Base-by-base conservation (phyloP, 2,113 vertebrate species). In the Xiphias gladius region DNA sequence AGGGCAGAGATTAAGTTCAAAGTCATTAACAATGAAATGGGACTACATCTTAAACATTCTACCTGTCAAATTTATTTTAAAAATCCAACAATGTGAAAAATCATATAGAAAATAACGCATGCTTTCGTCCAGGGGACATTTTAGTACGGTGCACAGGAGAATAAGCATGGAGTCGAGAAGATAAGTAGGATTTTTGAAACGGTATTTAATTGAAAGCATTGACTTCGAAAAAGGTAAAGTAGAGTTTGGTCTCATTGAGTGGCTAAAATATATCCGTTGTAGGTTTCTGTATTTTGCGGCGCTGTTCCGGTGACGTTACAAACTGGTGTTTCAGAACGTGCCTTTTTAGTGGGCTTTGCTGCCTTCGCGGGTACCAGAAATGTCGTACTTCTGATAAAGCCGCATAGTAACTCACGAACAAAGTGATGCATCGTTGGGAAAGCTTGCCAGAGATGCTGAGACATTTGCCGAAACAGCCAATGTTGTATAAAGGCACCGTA, bases 141-240 rank as follows among this genome's bases (percentile, higher is more conserved):
- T 92, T 86, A 80, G 7, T 41, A 1, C 0, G 89, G 16, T 75
- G 80, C 85, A 86, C 92, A 68, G 0, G 1, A 0, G 0, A 1
- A 26, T 4, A 7, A 69, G 57, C 50, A 62, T 82, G 79, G 65
- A 62, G 46, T 16, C 8, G 2, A 7, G 46, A 1, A 0, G 58
- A 5, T 55, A 48, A 22, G 6, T 3, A 3, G 10, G 6, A 5
- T 8, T 10, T 50, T 16, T 32, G 20, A 61, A 74, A 59, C 37
- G 0, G 1, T 20, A 5, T 26, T 81, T 85, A 50, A 16, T 16
- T 55, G 39, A 4, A 32, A n/a, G 4, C 63, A 28, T 82, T 19
- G 12, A 73, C 70, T 26, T 32, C 8, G 0, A 63, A 52, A 52
- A 63, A 88, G 86, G 90, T 91, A 91, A 87, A 63, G 11, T 5